Conservation (phyloP, 2,797 vertebrate species). For the Melanotaenia trifasciata region DNA sequence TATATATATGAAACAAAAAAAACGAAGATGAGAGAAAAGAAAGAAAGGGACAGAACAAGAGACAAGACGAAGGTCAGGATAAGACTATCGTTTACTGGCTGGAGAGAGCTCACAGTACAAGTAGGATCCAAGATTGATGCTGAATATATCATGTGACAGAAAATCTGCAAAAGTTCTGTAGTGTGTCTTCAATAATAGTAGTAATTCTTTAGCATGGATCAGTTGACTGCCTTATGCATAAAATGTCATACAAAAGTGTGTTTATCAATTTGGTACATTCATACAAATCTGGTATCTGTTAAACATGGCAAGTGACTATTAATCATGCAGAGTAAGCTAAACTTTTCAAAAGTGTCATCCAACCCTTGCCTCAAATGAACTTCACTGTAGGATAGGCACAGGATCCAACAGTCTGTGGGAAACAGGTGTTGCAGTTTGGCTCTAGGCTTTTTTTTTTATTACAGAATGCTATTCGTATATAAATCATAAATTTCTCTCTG, state of each 20-base stretch:
- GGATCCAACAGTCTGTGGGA: constrained; percentile 47
- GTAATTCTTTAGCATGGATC: neutral
- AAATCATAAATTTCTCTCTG: constrained; percentile 33
- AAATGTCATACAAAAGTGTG: neutral
- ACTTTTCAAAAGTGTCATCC: constrained; percentile 17
- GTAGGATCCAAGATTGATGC: neutral
- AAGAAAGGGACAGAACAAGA: no score
- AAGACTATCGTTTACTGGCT: no score
- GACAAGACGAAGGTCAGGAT: no score
- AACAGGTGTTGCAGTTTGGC: constrained; percentile 64
- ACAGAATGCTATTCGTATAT: constrained; percentile 47
- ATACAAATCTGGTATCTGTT: neutral
- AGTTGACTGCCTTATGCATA: neutral
- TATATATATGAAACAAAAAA: no score
- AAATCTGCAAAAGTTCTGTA: neutral
- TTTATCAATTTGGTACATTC: neutral
- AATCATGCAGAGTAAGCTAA: constrained; percentile 16
- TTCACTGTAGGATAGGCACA: constrained; percentile 16
- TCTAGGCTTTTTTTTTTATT: constrained; percentile 46
- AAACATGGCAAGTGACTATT: neutral
- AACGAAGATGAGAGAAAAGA: no score
- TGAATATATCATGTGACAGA: neutral
- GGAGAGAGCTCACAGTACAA: no score
- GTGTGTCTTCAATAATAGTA: neutral
- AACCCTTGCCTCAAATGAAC: constrained; percentile 24